Evolutionary conservation across 2,797 vertebrate species (phyloP), one percentile per base, ranked within the genome.

Genomic region (Typhlichthys subterraneus): DNA sequence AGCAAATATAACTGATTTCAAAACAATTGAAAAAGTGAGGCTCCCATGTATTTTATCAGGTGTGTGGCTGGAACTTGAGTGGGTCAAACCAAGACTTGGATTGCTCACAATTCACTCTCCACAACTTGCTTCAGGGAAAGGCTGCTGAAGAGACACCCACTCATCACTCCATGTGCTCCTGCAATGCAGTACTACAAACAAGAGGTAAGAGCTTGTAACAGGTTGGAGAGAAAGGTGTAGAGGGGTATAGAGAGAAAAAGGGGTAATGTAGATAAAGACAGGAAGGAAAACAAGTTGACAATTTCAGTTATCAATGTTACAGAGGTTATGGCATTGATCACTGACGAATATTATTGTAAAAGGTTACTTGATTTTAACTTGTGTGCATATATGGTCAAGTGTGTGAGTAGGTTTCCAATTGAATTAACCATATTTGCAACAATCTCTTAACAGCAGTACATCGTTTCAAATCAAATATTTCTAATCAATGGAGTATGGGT

Each of bases 131-230:
- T 86, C 88, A 82, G 89, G 87, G 72, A 61, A 54, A 79, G 81
- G 53, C 69, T 58, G 70, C 54, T 31, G 59, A 63, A 56, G 61
- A 70, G 62, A 72, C 67, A 61, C 84, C 85, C 84, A 82, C 76
- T 84, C 81, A 72, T 73, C 82, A 70, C 83, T 86, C 80, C 76
- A 58, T 83, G 84, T 82, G 85, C 89, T 92, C 89, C 90, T 77
- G 85, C 87, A 88, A 74, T 80, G 90, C 88, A 85, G 79, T 73
- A 70, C 84, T 85, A 83, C 70, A 78, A 87, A 86, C 85, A 84
- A 88, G 83, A 88, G 81, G 73, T 45, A 63, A 79, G 71, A 71
- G 82, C 81, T 89, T 82, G 83, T 79, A 81, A 84, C 54, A 73
- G 82, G 75, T 74, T 19, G 63, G 59, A 72, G 65, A 72, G 81